Evolutionary conservation across 2,888 invertebrate genomes (phyloP).

Genomic region (Steinernema hermaphroditum): DNA sequence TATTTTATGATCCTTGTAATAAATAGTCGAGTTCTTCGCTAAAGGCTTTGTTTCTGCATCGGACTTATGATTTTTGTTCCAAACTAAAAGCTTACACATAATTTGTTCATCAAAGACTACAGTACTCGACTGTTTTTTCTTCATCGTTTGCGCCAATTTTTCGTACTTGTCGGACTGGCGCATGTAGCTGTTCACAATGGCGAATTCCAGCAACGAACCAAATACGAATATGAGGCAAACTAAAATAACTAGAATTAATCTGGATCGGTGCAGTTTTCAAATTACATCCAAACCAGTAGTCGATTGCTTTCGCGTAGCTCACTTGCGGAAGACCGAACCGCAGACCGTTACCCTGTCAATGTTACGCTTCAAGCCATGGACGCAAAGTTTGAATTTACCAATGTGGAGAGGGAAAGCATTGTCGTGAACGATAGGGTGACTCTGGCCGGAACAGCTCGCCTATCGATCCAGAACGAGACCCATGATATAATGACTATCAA

Average conservation of each 20-base stretch:
- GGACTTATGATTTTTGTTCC: background rate
- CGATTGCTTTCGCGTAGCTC: slow-evolving; percentile 59
- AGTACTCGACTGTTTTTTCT: background rate
- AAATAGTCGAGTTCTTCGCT: background rate
- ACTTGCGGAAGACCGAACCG: slow-evolving; percentile 63
- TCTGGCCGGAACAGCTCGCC: slow-evolving; percentile 63
- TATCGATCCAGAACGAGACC: slow-evolving; percentile 60
- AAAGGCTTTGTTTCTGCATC: background rate
- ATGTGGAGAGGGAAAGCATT: slow-evolving; percentile 60
- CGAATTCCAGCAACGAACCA: slow-evolving; percentile 60
- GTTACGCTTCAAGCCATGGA: background rate
- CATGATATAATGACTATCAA: slow-evolving; percentile 55
- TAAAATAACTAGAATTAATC: slow-evolving; percentile 38
- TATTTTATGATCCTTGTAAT: background rate
- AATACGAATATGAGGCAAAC: slow-evolving; percentile 65
- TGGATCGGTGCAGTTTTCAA: slow-evolving; percentile 28
- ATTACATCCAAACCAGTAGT: slow-evolving; percentile 65
- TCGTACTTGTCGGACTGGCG: slow-evolving; percentile 44
- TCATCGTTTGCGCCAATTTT: slow-evolving; percentile 33
- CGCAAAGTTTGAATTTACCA: slow-evolving; percentile 40
- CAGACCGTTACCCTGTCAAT: slow-evolving; percentile 57
- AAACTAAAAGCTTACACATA: background rate
- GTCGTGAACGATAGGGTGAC: slow-evolving; percentile 65
- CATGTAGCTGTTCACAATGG: slow-evolving; percentile 57
- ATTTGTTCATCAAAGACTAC: too few relatives aligned